Base-by-base conservation (phyloP, 92 coral and sea anemone species). In the Nematostella vectensis region DNA sequence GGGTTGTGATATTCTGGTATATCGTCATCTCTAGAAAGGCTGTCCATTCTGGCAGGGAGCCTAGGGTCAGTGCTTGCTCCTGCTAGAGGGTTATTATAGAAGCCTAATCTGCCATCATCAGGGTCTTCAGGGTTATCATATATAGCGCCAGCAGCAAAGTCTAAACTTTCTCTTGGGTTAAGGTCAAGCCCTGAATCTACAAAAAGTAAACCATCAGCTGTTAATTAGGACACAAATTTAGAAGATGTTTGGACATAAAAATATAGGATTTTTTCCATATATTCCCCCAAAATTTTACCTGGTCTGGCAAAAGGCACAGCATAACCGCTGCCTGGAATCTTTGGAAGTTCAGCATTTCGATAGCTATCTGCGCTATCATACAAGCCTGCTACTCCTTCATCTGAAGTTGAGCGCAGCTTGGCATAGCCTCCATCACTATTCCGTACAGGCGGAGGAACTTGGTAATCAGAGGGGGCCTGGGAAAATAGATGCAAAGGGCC, bases 1-100 rank as follows among this genome's bases (percentile, higher is more conserved):
- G 40, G 8, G 40, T 15, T 33, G 15, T 33, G 6, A 33, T 6
- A 15, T 6, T 33, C 40, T 6, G 40, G 40, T 33, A 33, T 6
- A 6, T 6, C 8, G 8, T 33, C 40, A 33, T 33, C 40, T 26
- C 53, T 64, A 9, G 72, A 61, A n/a, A 85, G 51, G 50, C 94
- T 85, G 69, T 85, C 94, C 12, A 47, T 11, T 27, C 94, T 65
- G 25, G 24, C 49, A 8, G 94, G 94, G 19, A 55, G 4, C 15
- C 29, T 29, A 11, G 87, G 79, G 28, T 70, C 64, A 8, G 39
- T 51, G 0, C 71, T 54, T 3, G n/a, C 29, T 38, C 68, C 39
- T 17, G 84, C 84, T 58, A 91, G 58, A 0, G 98, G 98, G 30
- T 91, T 91, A 31, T 74, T 84, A 47, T 78, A 91, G 33, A 77